These are phyloP conservation scores for Meandrusa payeni DNA, from an alignment of 2,888 invertebrate species.

Conservation along the genomic window DNA sequence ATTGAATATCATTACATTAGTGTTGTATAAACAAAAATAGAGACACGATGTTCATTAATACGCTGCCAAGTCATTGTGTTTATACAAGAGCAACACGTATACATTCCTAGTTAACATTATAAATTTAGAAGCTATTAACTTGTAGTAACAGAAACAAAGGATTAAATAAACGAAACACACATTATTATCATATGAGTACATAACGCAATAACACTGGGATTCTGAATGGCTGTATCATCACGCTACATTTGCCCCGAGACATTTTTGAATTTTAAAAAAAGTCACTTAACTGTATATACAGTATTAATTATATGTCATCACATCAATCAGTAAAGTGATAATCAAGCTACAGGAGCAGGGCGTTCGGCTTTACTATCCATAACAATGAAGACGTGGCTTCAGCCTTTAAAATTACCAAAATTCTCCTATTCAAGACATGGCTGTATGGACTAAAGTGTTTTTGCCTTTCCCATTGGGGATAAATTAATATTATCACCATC, in stretches of 20 bases:
- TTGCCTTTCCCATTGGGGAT: too few species aligned
- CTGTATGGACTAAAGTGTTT: too few species aligned
- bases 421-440: too few species aligned
- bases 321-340: too few species aligned
- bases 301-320: too few species aligned
- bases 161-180: neutral
- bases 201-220: neutral
- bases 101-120: conserved; percentile 3
- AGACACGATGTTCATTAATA: conserved; percentile 2
- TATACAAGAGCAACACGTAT: conserved; percentile 12
- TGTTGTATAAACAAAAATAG: conserved; percentile 2
- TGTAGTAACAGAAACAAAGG: neutral
- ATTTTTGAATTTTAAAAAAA: too few species aligned
- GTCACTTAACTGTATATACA: too few species aligned
- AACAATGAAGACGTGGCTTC: too few species aligned
- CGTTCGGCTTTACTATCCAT: too few species aligned
- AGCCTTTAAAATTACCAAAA: too few species aligned
- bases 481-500: too few species aligned
- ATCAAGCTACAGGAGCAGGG: too few species aligned
- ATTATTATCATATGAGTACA: neutral
- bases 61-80: conserved; percentile 16
- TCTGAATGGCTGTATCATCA: neutral
- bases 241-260: conserved; percentile 4
- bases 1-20: neutral
- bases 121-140: conserved; percentile 17